Evolutionary conservation across 2,113 vertebrate species (phyloP), one percentile per base, ranked within the genome.

Genomic region (Callorhinus ursinus): DNA sequence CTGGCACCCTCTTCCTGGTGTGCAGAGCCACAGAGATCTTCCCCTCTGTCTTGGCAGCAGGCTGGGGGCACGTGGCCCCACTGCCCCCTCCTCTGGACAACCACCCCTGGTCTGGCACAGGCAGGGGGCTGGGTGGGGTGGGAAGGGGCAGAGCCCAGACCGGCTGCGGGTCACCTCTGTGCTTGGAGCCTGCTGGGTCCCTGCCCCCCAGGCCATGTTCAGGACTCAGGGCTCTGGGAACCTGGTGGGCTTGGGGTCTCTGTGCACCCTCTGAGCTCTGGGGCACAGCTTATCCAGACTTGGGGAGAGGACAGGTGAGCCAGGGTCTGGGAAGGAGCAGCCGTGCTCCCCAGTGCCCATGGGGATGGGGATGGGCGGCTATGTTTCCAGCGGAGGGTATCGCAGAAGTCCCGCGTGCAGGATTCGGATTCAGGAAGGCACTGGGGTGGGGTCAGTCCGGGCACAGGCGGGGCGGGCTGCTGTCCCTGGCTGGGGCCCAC

Each of bases 391-490:
- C 1, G 6, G 72, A n/a, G 39, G 22, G 72, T 46, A 26, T 15
- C 6, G 21, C 71, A 13, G 71, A 4, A 10, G 46, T 39, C 71
- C 36, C 0, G 21, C 2, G 5, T 14, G 72, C 3, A 28, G 71
- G 74, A 71, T 39, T 71, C n/a, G 22, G n/a, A 71, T 15, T 69
- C 16, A 1, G 42, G 42, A 77, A 22, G 42, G 42, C 42, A 1
- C 39, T 15, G 39, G 14, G 26, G 42, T 2, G 7, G n/a, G 46
- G 15, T 18, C 46, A 31, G 5, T 15, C 1, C 10, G 2, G 36
- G 72, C 21, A 24, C 39, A 7, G 39, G 24, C 5, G 0, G 24
- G 6, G 22, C 4, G 0, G 1, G 72, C 13, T 10, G 39, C 13
- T 42, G 1, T 14, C 22, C 33, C 39, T 4, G 39, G 24, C 24